Percentiles rank a stretch among this genome's conserved stretches.
phyloP scores from a whole-genome alignment of 2,113 vertebrate species.

The Dicaeum eximium region DNA sequence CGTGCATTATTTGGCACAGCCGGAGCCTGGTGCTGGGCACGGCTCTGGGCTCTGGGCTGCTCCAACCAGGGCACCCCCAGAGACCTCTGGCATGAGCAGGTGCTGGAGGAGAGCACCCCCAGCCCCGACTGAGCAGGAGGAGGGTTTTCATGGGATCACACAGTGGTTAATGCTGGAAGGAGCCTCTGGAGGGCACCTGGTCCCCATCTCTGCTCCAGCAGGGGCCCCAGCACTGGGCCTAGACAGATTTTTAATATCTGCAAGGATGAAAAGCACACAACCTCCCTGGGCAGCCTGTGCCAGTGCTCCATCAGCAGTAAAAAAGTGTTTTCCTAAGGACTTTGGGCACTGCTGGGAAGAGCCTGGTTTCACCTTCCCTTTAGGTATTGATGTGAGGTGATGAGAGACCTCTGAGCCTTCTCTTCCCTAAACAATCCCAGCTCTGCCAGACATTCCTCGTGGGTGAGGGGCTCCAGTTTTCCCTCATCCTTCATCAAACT shows the following conservation, averaged over 20 bases:
- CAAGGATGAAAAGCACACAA: neutral
- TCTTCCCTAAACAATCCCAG: neutral
- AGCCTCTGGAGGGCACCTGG: neutral
- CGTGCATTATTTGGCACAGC: rapidly evolving
- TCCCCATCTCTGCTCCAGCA: neutral
- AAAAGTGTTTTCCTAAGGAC: neutral
- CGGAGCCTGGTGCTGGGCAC: neutral
- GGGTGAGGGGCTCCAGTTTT: neutral
- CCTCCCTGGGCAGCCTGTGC: neutral
- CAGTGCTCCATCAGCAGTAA: neutral
- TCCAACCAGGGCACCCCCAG: neutral
- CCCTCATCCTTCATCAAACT: rapidly evolving
- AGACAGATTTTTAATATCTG: rapidly evolving
- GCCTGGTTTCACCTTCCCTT: neutral
- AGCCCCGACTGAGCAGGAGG: neutral
- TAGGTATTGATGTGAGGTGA: neutral
- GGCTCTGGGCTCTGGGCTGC: neutral
- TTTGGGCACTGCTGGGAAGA: neutral
- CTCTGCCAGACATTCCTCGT: neutral
- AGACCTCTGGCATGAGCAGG: neutral
- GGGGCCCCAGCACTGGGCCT: rapidly evolving
- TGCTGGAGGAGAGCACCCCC: neutral
- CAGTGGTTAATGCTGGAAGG: neutral
- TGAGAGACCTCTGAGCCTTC: neutral
- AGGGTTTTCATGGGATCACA: neutral